phyloP scores from a whole-genome alignment of 2,797 vertebrate genomes.

The Numenius phaeopus region DNA sequence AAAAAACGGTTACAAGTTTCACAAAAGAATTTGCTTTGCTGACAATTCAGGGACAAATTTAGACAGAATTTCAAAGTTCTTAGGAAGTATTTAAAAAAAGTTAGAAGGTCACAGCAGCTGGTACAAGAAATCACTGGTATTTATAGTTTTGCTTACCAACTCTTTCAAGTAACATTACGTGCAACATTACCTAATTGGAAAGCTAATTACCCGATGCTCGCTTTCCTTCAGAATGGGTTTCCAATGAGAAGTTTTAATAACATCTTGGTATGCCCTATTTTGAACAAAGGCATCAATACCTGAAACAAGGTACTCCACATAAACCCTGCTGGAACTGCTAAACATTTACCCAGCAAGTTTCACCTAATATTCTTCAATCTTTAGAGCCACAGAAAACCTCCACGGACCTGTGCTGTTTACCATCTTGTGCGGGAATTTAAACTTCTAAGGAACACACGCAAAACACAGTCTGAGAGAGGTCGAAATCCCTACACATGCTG shows the following conservation, averaged over 20 bases:
- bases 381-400: neutral
- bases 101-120: neutral
- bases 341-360: neutral
- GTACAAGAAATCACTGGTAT: neutral
- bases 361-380: neutral
- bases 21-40: neutral
- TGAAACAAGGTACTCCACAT: neutral
- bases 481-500: neutral
- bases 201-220: neutral
- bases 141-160: neutral
- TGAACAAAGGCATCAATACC: neutral
- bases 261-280: neutral
- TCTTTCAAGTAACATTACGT: neutral
- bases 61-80: neutral
- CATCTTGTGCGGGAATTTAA: neutral
- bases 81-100: neutral
- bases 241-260: neutral
- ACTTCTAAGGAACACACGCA: neutral
- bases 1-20: neutral
- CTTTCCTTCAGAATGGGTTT: neutral
- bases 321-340: neutral
- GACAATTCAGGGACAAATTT: neutral
- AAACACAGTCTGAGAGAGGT: neutral
- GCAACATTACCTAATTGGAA: neutral
- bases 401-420: fast-evolving